Percentiles rank a stretch among this genome's conserved stretches.
These are phyloP conservation scores for Cranoglanis bouderius DNA, from an alignment of 2,113 vertebrate genomes.

Conservation along the genomic window DNA sequence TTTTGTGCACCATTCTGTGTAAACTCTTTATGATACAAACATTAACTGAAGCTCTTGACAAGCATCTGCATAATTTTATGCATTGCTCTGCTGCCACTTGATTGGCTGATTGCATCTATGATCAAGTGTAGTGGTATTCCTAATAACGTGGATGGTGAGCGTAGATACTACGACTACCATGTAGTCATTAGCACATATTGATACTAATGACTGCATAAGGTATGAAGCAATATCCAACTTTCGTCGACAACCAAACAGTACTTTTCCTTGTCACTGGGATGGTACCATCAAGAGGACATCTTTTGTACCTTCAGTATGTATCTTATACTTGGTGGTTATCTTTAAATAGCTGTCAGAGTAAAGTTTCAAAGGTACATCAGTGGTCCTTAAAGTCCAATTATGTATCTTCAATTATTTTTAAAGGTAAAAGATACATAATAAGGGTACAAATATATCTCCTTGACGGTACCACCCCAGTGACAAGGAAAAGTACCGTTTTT, in stretches of 20 bases:
- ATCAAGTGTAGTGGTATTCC: background rate
- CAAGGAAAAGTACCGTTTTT: background rate
- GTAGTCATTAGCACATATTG: background rate
- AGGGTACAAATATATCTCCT: background rate
- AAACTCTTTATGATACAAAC: background rate
- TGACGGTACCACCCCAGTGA: background rate
- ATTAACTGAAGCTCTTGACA: background rate
- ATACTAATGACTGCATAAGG: background rate
- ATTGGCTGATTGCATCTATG: background rate
- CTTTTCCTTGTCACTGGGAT: background rate
- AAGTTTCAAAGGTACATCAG: background rate
- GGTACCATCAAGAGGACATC: background rate
- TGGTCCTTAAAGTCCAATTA: background rate
- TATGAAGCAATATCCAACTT: background rate
- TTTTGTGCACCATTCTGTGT: background rate
- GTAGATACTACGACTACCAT: background rate
- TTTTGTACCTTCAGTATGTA: background rate
- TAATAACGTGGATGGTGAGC: background rate
- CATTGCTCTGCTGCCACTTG: background rate
- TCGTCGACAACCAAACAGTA: background rate
- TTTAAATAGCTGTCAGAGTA: background rate
- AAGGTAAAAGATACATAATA: background rate
- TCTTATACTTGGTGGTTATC: background rate
- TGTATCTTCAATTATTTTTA: background rate
- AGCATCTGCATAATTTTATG: background rate